Conservation (phyloP, 1,140 invertebrate genomes). For the Anthonomus grandis region DNA sequence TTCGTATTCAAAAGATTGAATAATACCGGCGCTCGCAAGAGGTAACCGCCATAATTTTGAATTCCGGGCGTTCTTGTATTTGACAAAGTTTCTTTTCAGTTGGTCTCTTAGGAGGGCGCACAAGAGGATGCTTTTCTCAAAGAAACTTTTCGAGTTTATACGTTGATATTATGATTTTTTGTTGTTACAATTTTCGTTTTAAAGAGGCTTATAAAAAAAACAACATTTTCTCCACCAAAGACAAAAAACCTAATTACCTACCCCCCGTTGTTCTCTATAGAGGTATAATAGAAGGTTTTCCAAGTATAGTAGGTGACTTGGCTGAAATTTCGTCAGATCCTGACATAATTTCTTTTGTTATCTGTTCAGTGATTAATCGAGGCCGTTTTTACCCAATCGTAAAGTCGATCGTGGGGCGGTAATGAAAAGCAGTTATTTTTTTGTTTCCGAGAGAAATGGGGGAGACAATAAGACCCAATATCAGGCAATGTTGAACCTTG, state of each 20-base stretch:
- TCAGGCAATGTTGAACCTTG: too few relatives aligned
- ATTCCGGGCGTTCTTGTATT: constrained; percentile 5
- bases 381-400: constrained; percentile 2
- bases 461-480: background rate
- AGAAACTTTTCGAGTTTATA: too few relatives aligned
- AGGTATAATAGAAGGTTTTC: too few relatives aligned
- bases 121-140: constrained; percentile 10
- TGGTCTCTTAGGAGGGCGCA: constrained; percentile 3
- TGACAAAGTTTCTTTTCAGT: constrained; percentile 11
- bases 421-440: constrained; percentile 8
- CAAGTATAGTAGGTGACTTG: too few relatives aligned
- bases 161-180: too few relatives aligned
- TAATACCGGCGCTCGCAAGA: constrained; percentile 5
- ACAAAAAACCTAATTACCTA: too few relatives aligned
- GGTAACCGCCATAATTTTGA: constrained; percentile 6
- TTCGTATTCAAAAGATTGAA: constrained; percentile 10
- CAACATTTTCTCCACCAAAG: too few relatives aligned
- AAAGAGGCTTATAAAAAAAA: too few relatives aligned
- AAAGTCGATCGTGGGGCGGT: constrained; percentile 5
- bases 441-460: background rate
- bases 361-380: constrained; percentile 10
- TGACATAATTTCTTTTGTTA: constrained; percentile 12
- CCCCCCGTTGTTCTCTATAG: too few relatives aligned
- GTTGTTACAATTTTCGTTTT: too few relatives aligned
- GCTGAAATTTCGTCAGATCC: constrained; percentile 5